phyloP scores from a whole-genome alignment of 35 echinoderm and acorn worm species.

The Lytechinus variegatus region DNA sequence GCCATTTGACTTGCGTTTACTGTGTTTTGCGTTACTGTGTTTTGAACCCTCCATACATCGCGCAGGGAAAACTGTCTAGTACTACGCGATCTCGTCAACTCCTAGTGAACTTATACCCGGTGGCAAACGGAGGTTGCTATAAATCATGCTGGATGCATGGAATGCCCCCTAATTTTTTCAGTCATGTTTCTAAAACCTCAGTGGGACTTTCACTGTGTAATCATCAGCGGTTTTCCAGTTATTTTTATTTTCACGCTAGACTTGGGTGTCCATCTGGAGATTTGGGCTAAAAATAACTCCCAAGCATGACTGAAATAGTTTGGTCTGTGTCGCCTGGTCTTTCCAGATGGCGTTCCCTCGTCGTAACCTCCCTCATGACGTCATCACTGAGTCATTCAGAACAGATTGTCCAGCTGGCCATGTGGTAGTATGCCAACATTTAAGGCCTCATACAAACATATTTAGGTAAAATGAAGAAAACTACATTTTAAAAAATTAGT shows the following conservation, averaged over 20 bases:
- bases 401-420: background rate
- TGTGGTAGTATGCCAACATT: background rate
- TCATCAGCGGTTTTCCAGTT: background rate
- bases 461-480: too few species aligned
- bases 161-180: background rate
- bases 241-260: background rate
- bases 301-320: background rate
- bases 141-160: background rate
- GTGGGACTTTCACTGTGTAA: background rate
- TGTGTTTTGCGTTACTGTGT: too few species aligned
- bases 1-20: too few species aligned
- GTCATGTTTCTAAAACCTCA: background rate
- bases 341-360: background rate
- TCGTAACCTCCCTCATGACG: background rate
- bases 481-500: too few species aligned
- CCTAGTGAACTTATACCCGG: background rate
- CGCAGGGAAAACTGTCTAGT: background rate
- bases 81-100: background rate
- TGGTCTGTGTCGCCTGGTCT: background rate
- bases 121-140: background rate
- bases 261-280: background rate
- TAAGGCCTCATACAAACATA: background rate
- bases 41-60: too few species aligned
- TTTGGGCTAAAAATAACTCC: background rate
- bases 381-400: constrained; percentile 1